These are phyloP conservation scores for Hirundichthys speculiger DNA, from an alignment of 2,113 vertebrate genomes.

Conservation along the genomic window DNA sequence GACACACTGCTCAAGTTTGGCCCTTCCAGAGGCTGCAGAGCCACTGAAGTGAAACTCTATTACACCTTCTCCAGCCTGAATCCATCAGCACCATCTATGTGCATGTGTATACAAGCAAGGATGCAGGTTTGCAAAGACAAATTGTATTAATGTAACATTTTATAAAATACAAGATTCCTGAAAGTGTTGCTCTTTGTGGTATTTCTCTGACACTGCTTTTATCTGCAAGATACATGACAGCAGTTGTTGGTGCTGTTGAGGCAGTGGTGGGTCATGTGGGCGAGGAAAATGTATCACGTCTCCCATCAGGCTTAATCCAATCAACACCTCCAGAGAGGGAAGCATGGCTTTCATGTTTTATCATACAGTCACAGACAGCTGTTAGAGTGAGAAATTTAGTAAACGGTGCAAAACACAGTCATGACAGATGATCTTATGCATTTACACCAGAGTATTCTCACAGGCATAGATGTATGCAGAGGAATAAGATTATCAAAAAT, in stretches of 20 bases:
- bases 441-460: background rate
- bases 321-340: constrained; percentile 56
- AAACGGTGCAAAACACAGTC: constrained; percentile 16
- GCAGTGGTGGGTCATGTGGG: constrained; percentile 11
- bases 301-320: constrained; percentile 46
- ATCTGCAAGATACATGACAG: constrained; percentile 37
- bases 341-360: constrained; percentile 40
- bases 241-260: constrained; percentile 26
- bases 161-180: constrained; percentile 37
- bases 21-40: constrained; percentile 66
- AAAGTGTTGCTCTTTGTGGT: constrained; percentile 43
- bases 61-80: constrained; percentile 66
- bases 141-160: constrained; percentile 49
- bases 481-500: background rate
- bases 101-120: constrained; percentile 1
- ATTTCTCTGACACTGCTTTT: constrained; percentile 32
- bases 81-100: constrained; percentile 62
- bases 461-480: constrained; percentile 15
- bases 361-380: constrained; percentile 38
- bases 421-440: constrained; percentile 18
- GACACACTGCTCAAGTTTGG: constrained; percentile 50
- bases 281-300: constrained; percentile 38
- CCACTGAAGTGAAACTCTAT: constrained; percentile 78
- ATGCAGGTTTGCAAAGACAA: constrained; percentile 26
- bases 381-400: constrained; percentile 27